Conservation (phyloP, 2,113 vertebrate species). For the Entelurus aequoreus region DNA sequence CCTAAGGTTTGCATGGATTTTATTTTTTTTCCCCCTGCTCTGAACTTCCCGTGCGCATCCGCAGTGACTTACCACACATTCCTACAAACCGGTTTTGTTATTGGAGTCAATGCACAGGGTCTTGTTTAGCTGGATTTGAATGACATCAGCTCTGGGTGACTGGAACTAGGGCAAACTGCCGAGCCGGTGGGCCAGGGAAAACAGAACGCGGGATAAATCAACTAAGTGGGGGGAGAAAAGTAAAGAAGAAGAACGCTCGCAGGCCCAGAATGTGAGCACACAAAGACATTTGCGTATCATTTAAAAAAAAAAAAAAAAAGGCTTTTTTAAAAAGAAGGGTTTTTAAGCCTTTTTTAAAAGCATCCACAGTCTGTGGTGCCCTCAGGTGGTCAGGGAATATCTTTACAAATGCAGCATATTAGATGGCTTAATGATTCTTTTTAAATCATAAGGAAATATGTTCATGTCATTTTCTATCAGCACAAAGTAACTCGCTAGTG, state of each 20-base stretch:
- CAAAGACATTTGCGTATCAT: background rate
- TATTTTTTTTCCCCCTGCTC: background rate
- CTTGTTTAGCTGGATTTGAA: constrained; percentile 88
- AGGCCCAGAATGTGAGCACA: constrained; percentile 1
- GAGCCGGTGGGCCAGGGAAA: constrained; percentile 83
- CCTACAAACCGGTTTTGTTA: constrained; percentile 81
- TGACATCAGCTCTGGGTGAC: constrained; percentile 88
- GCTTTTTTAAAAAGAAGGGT: too few relatives aligned
- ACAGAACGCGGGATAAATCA: constrained; percentile 90
- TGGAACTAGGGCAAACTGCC: constrained; percentile 73
- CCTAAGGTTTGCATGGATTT: constrained; percentile 51
- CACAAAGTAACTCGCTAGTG: too few relatives aligned
- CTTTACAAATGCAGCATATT: too few relatives aligned
- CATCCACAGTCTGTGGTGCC: too few relatives aligned
- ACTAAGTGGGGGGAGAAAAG: constrained; percentile 21
- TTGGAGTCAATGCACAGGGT: constrained; percentile 88
- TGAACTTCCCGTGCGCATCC: constrained; percentile 16
- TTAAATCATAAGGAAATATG: too few relatives aligned
- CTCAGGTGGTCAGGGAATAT: too few relatives aligned
- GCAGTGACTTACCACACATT: constrained; percentile 68
- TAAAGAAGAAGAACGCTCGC: constrained; percentile 5
- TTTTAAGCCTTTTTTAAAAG: too few relatives aligned
- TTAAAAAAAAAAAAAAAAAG: too few relatives aligned
- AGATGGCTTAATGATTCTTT: too few relatives aligned
- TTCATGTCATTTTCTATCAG: too few relatives aligned